Evolutionary conservation across 2,888 invertebrate genomes (phyloP), one percentile per base, ranked within the genome.

Genomic region (Hydroisotoma schaefferi): DNA sequence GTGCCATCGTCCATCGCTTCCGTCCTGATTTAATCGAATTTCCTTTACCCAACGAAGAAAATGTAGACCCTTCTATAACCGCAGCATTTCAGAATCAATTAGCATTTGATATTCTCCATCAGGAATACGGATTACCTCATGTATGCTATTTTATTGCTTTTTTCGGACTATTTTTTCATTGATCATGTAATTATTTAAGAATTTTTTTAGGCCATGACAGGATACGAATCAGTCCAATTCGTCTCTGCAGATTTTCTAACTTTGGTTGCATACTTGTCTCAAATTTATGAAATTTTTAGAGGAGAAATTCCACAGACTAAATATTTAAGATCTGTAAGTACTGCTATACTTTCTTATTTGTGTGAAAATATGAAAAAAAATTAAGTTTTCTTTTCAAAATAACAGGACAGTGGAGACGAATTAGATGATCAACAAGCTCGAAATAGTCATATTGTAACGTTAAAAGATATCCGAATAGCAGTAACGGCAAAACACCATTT

Each of bases 201-300:
- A 20, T 44, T 59, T 69, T 23, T 72, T 4, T 63, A 81, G 81
- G 76, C 84, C 63, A 85, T 90, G 84, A 86, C 86, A 5, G 85
- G 88, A 0, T 83, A 84, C 72, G 92, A 93, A 74, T 87, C 88
- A 77, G 82, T 84, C 4, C 81, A 83, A 52, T 85, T 82, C 73
- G 82, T 86, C 67, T 81, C 84, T 25, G 84, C 87, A 0, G 90
- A 91, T 75, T 85, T 85, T 67, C 78, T 85, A 48, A 83, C 85
- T 40, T 83, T 91, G 79, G 84, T 92, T 20, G 85, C 88, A 55
- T 95, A 94, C 76, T 80, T 95, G 63, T 85, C 88, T 51, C 88
- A 92, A 77, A 86, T 95, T 65, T 94, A 94, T 78, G 87, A 89
- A 76, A 85, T 86, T 56, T 94, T 95, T 80, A 86, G 91, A 73